Base-by-base conservation (phyloP, 2,888 invertebrate genomes). In the Rotaria macrura region DNA sequence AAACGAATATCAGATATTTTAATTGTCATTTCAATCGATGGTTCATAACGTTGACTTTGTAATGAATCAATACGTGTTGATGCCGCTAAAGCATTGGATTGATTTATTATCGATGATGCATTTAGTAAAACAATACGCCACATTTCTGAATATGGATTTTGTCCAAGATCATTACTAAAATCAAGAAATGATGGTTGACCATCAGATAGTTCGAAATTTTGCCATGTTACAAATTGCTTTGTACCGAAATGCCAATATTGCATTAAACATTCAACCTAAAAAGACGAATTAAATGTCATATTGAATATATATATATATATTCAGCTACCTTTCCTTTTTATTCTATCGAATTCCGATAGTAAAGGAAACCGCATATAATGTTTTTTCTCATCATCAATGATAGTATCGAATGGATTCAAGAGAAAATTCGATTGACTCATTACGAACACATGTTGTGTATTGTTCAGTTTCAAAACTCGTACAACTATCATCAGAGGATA, bases 11-110 rank as follows among this genome's bases (percentile, higher is more conserved):
- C 43, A 6, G 74, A 25, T 17, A 74, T 74, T 40, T 38, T 74
- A 40, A 74, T 40, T 25, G 43, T 43, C 74, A 74, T 74, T 74
- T 74, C 40, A 74, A 74, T 38, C 14, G 23, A 43, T 74, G 74
- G 74, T 74, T 74, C 40, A 74, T 43, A 74, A 23, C 74, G 74
- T 40, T 74, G 38, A 40, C 40, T 40, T 79, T 86, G 79, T 43
- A 86, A 47, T 9, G 86, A 84, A 79, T 86, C 74, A 38, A 86
- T 74, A 52, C 74, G 86, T 34, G 86, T 86, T 34, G 86, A 86
- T 17, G 86, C 86, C 5, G 79, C 52, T 17, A 86, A 38, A 54
- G 84, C 72, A 38, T 74, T 79, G 5, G 86, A 84, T 38, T 40
- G 74, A 49, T 74, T 84, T 34, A 84, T 74, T 29, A 57, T 74